Evolutionary conservation across 1,140 invertebrate genomes (phyloP), one percentile per base, ranked within the genome.

Genomic region (Drosophila kurseongensis): DNA sequence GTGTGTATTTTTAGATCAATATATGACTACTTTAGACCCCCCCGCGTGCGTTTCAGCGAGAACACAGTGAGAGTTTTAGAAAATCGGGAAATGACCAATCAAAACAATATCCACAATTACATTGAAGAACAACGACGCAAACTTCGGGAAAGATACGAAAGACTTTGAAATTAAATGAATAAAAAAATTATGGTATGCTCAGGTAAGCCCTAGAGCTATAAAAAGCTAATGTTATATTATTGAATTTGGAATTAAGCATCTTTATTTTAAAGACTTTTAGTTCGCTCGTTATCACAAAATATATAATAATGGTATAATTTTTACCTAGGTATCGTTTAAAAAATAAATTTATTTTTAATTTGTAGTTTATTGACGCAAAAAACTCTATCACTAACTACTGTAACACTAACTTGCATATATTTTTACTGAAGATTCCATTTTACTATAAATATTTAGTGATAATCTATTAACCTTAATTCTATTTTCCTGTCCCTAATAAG

Each of bases 51-150:
- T 5, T 75, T 71, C 9, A 63, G 54, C 12, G 1, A 36, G 4
- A 23, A 10, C 5, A 61, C 38, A 9, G n/a, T 75, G 5, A 32
- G 36, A 4, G 14, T 35, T 7, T 61, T 62, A 10, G 36, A 41
- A 10, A 5, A 10, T 2, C 54, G 62, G 5, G 62, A 73, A 55
- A 5, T 3, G 7, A 38, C 6, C 4, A 51, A 54, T 32, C 62
- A 10, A 29, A 67, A 73, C 27, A 10, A 73, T 27, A 54, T 45
- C 12, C 63, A 18, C 9, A 6, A 2, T 14, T 73, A 73, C 41
- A 16, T 47, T 0, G 5, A 2, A 5, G 42, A 59, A 13, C 69
- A 73, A 59, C 57, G 16, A 9, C 55, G 41, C 10, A 27, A 38
- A 42, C 35, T 58, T 5, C 14, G 23, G 9, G 35, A 52, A 36